Base-by-base conservation (phyloP, 2,797 vertebrate genomes). In the Cercopithecus hamlyni region DNA sequence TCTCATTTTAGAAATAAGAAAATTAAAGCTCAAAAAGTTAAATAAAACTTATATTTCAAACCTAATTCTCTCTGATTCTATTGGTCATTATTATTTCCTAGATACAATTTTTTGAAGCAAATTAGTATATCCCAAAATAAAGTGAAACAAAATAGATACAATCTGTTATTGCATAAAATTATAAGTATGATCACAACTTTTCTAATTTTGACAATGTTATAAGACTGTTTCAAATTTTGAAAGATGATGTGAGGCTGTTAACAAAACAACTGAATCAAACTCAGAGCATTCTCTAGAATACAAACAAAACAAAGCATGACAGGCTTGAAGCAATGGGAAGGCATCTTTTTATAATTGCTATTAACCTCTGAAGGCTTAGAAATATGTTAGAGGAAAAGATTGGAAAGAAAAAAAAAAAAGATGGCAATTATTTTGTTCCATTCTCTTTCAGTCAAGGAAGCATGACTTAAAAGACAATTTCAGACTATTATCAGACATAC, bases 181-280 rank as follows among this genome's bases (percentile, higher is more conserved):
- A 15, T 94, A 83, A 36, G 1, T 36, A 57, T 55, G 61, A 90
- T 75, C 26, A 85, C 15, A 39, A 64, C 5, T 88, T 84, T 92
- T 52, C 45, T 76, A 88, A 94, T 83, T 80, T 45, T 92, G 36
- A 81, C n/a, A 75, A 39, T 79, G 30, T 27, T 88, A 3, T 61
- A 94, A 45, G 61, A 82, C 4, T 87, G 61, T 80, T 95, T 97
- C 57, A 93, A 64, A 90, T 67, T 73, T 83, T 77, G 45, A 84
- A 94, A 33, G 39, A 39, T 70, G 26, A 91, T 52, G 2, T 81
- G 43, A 97, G 76, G 64, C 75, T 73, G 75, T 79, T 97, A 64
- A 96, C 55, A 87, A 90, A 87, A 55, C n/a, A 87, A 55, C 64
- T 4, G 5, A 94, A 61, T 94, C 33, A 84, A 92, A 90, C 11